A percentile compares a stretch with the other conserved stretches of the same genome.
phyloP scores from a whole-genome alignment of 2,797 vertebrate species.

The Poecile montanus region DNA sequence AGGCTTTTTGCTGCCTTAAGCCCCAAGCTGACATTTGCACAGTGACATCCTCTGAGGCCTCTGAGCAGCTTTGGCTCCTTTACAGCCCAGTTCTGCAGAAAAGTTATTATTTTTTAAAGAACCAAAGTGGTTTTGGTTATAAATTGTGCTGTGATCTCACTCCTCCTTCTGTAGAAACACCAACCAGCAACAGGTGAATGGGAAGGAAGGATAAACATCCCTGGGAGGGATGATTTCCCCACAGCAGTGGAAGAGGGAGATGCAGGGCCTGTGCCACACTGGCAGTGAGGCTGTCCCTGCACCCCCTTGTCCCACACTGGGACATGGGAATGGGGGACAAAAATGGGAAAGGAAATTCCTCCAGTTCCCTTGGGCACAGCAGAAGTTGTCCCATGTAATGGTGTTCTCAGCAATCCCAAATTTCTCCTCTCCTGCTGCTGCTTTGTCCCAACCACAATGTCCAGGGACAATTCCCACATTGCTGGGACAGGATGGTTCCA shows the following conservation, averaged over 20 bases:
- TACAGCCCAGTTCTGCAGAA: background rate
- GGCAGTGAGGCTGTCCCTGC: background rate
- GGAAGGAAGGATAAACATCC: background rate
- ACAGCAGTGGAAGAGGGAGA: background rate
- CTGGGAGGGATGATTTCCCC: background rate
- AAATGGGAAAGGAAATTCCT: background rate
- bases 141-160: background rate
- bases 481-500: background rate
- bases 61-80: background rate
- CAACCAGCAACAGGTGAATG: background rate
- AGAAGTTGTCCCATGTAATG: accelerated
- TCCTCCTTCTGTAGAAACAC: background rate
- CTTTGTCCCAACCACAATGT: background rate
- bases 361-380: background rate
- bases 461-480: background rate
- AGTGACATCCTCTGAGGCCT: background rate
- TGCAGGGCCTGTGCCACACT: no score
- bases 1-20: background rate
- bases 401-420: background rate
- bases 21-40: conserved; percentile 2
- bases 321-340: accelerated
- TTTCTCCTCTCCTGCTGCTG: background rate
- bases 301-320: background rate
- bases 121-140: accelerated
- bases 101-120: background rate